phyloP scores from a whole-genome alignment of 2,113 vertebrate genomes.

The Riparia riparia region DNA sequence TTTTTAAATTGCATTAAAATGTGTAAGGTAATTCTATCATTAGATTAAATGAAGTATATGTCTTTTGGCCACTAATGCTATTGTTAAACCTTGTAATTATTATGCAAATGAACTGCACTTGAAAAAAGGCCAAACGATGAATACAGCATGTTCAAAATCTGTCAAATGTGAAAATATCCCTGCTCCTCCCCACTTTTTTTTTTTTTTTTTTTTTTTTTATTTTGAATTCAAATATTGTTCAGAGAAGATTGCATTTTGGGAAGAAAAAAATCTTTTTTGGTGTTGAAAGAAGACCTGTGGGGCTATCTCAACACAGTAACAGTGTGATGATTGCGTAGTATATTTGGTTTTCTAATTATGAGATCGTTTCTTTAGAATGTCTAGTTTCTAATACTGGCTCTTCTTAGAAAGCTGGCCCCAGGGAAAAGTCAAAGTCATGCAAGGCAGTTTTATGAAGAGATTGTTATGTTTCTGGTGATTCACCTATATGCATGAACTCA shows the following conservation, averaged over 20 bases:
- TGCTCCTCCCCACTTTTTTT: no score
- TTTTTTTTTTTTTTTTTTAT: not conserved
- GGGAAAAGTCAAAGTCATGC: not conserved
- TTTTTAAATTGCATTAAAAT: slow-evolving; percentile 67
- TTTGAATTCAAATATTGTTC: not conserved
- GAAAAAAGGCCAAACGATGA: slow-evolving; percentile 51
- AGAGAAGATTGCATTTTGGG: not conserved
- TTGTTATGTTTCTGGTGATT: not conserved
- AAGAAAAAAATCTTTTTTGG: not conserved
- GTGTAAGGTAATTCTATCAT: slow-evolving; percentile 61
- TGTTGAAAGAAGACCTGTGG: not conserved
- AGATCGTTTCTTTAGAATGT: not conserved
- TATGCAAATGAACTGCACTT: slow-evolving; percentile 75
- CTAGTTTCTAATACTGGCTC: not conserved
- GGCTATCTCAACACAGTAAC: not conserved
- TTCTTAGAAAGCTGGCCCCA: not conserved
- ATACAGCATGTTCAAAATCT: slow-evolving; percentile 60
- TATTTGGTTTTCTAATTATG: not conserved
- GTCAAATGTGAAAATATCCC: slow-evolving; percentile 34
- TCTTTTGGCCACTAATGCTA: slow-evolving; percentile 70
- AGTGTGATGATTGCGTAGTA: rapidly evolving
- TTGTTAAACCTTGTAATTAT: slow-evolving; percentile 79
- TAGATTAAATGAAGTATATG: slow-evolving; percentile 71
- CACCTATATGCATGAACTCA: rapidly evolving
- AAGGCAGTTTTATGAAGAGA: not conserved